These are phyloP conservation scores for Clarias pachynema DNA, from an alignment of 2,797 vertebrate species.

Conservation along the genomic window DNA sequence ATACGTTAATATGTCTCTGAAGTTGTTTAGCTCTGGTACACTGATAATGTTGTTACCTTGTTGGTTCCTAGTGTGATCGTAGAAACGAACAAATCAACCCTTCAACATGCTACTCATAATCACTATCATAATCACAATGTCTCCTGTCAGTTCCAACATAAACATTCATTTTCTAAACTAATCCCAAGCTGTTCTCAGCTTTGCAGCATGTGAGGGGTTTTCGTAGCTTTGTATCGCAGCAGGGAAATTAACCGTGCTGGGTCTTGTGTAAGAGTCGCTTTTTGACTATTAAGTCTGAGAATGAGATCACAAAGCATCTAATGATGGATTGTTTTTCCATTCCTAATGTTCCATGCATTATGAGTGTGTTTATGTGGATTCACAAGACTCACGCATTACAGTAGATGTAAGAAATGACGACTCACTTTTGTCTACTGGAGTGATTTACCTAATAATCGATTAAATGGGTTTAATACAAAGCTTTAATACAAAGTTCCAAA, in stretches of 20 bases:
- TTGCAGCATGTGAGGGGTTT: not conserved
- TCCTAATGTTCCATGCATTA: not conserved
- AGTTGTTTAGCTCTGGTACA: not conserved
- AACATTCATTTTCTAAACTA: not conserved
- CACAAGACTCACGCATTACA: not conserved
- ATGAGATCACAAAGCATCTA: not conserved
- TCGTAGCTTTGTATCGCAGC: not conserved
- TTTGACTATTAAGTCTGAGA: not conserved
- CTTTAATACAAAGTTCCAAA: not conserved
- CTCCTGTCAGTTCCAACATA: not conserved
- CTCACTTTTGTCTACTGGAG: not conserved
- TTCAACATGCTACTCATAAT: not conserved
- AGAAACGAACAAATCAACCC: not conserved
- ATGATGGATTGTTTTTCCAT: not conserved
- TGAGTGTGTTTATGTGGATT: not conserved
- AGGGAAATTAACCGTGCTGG: not conserved
- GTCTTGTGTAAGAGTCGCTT: not conserved
- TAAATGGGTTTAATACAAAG: not conserved
- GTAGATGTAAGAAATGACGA: not conserved
- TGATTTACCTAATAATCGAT: not conserved
- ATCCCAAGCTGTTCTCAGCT: not conserved
- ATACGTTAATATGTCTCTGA: not conserved
- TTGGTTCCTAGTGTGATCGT: not conserved
- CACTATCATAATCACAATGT: not conserved
- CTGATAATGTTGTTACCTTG: not conserved